These are phyloP conservation scores for Isichthys henryi DNA, from an alignment of 2,113 vertebrate species.

Conservation along the genomic window DNA sequence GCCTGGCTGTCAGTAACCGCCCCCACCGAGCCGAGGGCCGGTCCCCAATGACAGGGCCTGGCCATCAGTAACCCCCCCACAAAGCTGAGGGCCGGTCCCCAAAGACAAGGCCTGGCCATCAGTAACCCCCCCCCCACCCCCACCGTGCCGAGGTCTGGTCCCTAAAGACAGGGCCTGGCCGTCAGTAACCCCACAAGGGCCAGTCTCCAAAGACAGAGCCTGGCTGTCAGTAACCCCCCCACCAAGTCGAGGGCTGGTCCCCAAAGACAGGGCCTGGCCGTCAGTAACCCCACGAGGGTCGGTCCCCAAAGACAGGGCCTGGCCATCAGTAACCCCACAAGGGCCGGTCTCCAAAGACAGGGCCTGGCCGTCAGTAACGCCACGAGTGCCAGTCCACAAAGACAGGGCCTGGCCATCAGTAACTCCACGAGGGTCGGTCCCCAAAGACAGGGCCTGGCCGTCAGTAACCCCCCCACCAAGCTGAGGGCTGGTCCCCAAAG, in stretches of 20 bases:
- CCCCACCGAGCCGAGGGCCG: too few species aligned
- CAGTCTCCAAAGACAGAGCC: background rate
- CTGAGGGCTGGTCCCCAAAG: background rate
- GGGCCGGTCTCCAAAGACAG: background rate
- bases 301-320: background rate
- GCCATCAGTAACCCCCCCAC: background rate
- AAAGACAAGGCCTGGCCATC: background rate
- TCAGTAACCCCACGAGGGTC: background rate
- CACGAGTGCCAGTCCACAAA: too few species aligned
- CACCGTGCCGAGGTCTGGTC: too few species aligned
- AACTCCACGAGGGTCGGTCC: background rate
- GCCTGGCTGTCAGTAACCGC: background rate
- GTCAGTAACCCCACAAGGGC: too few species aligned
- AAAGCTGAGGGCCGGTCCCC: background rate
- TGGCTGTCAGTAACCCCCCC: background rate
- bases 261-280: background rate
- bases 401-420: too few species aligned
- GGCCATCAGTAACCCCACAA: background rate
- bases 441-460: background rate
- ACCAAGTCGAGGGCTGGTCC: background rate
- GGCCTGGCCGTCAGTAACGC: background rate
- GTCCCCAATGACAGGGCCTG: background rate
- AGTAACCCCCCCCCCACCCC: too few species aligned
- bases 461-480: background rate
- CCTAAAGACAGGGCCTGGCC: too few species aligned